phyloP scores from a whole-genome alignment of 2,888 invertebrate species.

The Atethmia centrago region DNA sequence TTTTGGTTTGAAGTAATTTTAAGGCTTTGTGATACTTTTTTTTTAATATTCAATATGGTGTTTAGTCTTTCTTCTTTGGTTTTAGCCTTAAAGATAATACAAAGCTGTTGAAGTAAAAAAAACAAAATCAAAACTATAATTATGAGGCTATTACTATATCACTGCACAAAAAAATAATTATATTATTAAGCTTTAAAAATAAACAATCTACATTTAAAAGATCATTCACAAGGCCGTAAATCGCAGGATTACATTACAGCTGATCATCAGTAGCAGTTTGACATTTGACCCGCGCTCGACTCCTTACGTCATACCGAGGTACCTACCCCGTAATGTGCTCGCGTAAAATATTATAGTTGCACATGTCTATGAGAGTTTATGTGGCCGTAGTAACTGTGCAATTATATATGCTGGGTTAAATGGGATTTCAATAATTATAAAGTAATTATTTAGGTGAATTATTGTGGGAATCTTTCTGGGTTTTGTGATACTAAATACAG shows the following conservation, averaged over 20 bases:
- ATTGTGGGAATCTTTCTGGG: constrained; percentile 1
- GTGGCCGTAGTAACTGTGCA: constrained; percentile 16
- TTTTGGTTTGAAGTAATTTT: constrained; percentile 18
- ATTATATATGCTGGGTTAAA: not conserved
- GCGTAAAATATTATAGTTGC: constrained; percentile 51
- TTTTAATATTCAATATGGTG: not conserved
- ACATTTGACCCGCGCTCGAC: constrained; percentile 51
- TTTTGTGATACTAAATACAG: too few species aligned
- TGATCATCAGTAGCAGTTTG: constrained; percentile 44
- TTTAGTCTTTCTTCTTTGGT: not conserved
- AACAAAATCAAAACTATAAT: not conserved
- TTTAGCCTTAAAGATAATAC: not conserved
- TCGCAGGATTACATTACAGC: constrained; percentile 27
- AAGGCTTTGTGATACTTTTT: constrained; percentile 27
- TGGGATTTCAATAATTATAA: constrained; percentile 17
- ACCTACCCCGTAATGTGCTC: constrained; percentile 22
- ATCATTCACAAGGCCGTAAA: constrained; percentile 25
- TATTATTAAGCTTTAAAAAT: not conserved
- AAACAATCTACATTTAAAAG: constrained; percentile 5
- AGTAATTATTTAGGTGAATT: constrained; percentile 12
- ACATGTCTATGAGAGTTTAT: constrained; percentile 26
- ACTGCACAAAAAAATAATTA: not conserved
- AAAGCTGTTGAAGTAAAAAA: not conserved
- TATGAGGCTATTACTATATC: not conserved
- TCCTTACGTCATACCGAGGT: constrained; percentile 41